Percentiles rank a stretch among this genome's conserved stretches.
These are phyloP conservation scores for Syrphus vitripennis DNA, from an alignment of 2,888 invertebrate species.

Conservation along the genomic window DNA sequence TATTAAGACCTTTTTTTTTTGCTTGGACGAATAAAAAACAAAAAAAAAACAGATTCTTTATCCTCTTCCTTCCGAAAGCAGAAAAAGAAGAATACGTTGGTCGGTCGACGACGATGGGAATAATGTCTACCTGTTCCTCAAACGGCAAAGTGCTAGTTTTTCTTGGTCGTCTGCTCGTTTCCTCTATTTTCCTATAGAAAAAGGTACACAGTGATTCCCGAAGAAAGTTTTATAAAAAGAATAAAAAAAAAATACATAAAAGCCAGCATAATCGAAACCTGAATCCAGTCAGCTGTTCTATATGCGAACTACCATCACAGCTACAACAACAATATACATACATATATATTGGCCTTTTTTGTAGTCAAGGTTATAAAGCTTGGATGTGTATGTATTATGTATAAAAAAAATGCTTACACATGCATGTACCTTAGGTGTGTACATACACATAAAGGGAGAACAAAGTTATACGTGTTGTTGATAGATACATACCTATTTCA, in stretches of 20 bases:
- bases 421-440: background rate
- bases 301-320: background rate
- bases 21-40: background rate
- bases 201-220: background rate
- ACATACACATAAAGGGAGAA: background rate
- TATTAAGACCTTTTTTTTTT: background rate
- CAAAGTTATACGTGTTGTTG: background rate
- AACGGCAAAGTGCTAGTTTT: slow-evolving; percentile 18
- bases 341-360: slow-evolving; percentile 33
- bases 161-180: background rate
- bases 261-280: slow-evolving; percentile 33
- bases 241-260: too few species aligned
- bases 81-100: background rate
- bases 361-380: slow-evolving; percentile 43
- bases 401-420: background rate
- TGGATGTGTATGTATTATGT: slow-evolving; percentile 1
- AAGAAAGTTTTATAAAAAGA: background rate
- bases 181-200: background rate
- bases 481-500: too few species aligned
- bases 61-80: slow-evolving; percentile 49
- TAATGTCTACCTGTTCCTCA: slow-evolving; percentile 20
- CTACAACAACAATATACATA: background rate
- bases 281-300: slow-evolving; percentile 59
- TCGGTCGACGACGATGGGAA: background rate
- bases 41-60: slow-evolving; percentile 12